Percentiles rank a stretch among this genome's conserved stretches.
These are phyloP conservation scores for Parauchenoglanis punctatus DNA, from an alignment of 2,797 vertebrate genomes.

Conservation along the genomic window DNA sequence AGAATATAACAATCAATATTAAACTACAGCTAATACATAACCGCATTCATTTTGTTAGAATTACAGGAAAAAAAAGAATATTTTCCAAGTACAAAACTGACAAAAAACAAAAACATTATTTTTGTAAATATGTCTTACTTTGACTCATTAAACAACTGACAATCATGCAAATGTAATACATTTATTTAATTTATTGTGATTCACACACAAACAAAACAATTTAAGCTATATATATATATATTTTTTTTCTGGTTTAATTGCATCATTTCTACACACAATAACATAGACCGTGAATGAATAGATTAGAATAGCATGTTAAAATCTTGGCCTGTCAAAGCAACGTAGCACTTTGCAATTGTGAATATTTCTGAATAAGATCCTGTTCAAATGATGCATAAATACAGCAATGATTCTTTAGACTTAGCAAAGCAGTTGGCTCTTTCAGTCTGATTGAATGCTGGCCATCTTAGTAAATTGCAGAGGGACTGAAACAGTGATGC, in stretches of 20 bases:
- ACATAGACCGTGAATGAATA: not conserved
- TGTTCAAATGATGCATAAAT: slow-evolving; percentile 65
- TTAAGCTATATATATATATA: not conserved
- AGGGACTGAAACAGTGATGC: slow-evolving; percentile 66
- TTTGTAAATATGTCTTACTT: too few species aligned
- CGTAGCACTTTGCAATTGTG: slow-evolving; percentile 18
- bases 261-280: not conserved
- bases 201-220: not conserved
- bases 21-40: not conserved
- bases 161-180: slow-evolving; percentile 16
- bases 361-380: slow-evolving; percentile 58
- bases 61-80: not conserved
- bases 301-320: slow-evolving; percentile 11
- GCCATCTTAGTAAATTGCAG: slow-evolving; percentile 79
- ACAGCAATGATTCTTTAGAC: slow-evolving; percentile 72
- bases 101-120: not conserved
- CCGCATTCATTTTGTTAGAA: not conserved
- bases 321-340: slow-evolving; percentile 18
- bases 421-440: slow-evolving; percentile 77
- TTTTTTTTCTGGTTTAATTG: not conserved
- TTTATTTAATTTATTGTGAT: slow-evolving; percentile 1
- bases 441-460: slow-evolving; percentile 77
- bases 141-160: slow-evolving; percentile 11
- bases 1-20: not conserved
- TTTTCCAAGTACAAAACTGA: not conserved